Evolutionary conservation across 2,113 vertebrate species (phyloP).

Genomic region (Pterophyllum scalare): DNA sequence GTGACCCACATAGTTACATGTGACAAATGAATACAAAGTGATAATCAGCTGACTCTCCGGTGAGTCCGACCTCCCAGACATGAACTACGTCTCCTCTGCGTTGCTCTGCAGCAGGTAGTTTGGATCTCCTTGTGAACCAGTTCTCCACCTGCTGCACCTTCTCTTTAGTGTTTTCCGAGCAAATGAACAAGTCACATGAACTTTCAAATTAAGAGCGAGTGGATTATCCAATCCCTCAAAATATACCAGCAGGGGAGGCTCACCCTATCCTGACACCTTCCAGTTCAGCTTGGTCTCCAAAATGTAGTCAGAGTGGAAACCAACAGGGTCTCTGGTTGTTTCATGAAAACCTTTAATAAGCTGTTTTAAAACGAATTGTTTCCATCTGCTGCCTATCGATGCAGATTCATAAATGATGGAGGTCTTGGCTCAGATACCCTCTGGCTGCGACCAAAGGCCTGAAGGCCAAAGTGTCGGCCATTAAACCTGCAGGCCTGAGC

Average conservation of each 20-base stretch:
- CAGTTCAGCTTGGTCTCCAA: not conserved
- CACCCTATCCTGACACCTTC: not conserved
- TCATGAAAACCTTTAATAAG: not conserved
- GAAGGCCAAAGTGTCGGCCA: too few relatives aligned
- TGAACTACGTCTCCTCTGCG: not conserved
- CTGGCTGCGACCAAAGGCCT: too few relatives aligned
- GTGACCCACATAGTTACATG: not conserved
- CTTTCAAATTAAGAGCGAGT: not conserved
- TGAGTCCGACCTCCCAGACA: not conserved
- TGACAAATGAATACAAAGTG: too few relatives aligned
- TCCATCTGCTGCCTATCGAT: not conserved
- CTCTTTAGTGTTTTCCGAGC: not conserved
- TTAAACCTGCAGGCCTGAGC: not conserved
- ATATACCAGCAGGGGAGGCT: too few relatives aligned
- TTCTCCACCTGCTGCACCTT: not conserved
- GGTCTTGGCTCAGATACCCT: too few relatives aligned
- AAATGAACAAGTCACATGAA: not conserved
- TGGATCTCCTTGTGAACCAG: not conserved
- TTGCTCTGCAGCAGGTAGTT: too few relatives aligned
- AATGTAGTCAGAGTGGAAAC: not conserved
- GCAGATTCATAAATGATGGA: not conserved
- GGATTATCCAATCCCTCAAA: too few relatives aligned
- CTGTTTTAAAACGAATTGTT: not conserved
- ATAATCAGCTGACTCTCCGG: not conserved
- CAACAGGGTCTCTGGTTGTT: not conserved